These are phyloP conservation scores for Polyommatus icarus DNA, from an alignment of 2,888 invertebrate genomes.

Conservation along the genomic window DNA sequence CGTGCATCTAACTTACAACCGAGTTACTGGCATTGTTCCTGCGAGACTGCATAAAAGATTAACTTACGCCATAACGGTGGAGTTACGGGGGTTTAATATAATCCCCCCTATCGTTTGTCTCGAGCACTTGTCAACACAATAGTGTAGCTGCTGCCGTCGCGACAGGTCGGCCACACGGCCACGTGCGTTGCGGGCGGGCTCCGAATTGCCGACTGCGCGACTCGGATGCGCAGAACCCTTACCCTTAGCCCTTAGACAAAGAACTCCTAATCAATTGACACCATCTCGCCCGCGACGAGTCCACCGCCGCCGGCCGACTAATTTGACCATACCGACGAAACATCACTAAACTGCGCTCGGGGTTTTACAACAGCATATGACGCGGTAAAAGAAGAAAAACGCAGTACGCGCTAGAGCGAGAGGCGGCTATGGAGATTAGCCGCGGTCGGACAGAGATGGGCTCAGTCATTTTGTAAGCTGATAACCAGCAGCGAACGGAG, in stretches of 20 bases:
- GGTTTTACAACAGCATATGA: slow-evolving; percentile 71
- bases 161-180: slow-evolving; percentile 53
- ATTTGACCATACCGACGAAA: slow-evolving; percentile 57
- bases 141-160: slow-evolving; percentile 46
- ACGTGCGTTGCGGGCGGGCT: slow-evolving; percentile 65
- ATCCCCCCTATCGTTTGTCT: slow-evolving; percentile 50
- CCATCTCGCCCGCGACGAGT: slow-evolving; percentile 46
- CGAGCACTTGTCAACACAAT: slow-evolving; percentile 63
- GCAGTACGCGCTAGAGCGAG: slow-evolving; percentile 73
- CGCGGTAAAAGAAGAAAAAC: slow-evolving; percentile 80
- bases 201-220: slow-evolving; percentile 65
- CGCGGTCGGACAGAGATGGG: slow-evolving; percentile 64
- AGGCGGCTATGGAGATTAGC: slow-evolving; percentile 64
- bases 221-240: slow-evolving; percentile 68
- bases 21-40: slow-evolving; percentile 3
- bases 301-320: slow-evolving; percentile 40
- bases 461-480: slow-evolving; percentile 78
- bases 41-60: slow-evolving; percentile 6
- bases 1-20: not conserved
- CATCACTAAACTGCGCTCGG: slow-evolving; percentile 60
- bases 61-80: slow-evolving; percentile 20
- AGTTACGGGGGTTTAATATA: slow-evolving; percentile 36
- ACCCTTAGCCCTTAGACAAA: slow-evolving; percentile 71
- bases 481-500: slow-evolving; percentile 76
- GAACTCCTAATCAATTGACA: slow-evolving; percentile 70